Conservation (phyloP, 92 coral and sea anemone species). For the Micromussa lordhowensis region DNA sequence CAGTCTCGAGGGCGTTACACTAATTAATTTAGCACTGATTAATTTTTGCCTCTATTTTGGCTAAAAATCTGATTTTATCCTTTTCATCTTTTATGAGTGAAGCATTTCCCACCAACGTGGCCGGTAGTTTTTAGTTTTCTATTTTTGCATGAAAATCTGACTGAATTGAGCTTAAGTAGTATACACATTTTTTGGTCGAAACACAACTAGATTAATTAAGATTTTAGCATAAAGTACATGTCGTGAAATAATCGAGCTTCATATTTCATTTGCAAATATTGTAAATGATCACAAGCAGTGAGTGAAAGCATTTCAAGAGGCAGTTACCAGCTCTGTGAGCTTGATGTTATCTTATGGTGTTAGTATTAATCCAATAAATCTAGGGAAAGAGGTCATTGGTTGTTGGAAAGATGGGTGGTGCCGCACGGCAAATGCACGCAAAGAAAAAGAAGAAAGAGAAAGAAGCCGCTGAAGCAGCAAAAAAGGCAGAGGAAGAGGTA, state of each 20-base stretch:
- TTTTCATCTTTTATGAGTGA: background rate
- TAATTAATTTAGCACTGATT: too few relatives aligned
- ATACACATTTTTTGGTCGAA: background rate
- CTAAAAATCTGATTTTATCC: too few relatives aligned
- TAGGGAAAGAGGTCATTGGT: slow-evolving; percentile 93
- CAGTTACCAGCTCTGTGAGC: slow-evolving; percentile 14
- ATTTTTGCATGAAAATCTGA: background rate
- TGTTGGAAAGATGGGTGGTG: slow-evolving; percentile 97
- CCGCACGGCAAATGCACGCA: slow-evolving; percentile 84
- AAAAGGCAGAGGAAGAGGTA: slow-evolving; percentile 60
- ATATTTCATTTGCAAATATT: background rate
- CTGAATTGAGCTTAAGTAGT: background rate
- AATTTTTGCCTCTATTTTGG: too few relatives aligned
- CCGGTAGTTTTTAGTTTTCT: background rate
- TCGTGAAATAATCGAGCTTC: background rate
- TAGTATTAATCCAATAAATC: slow-evolving; percentile 90
- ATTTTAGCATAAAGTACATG: background rate
- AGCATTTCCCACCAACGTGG: background rate
- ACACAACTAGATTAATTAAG: background rate
- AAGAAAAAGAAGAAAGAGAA: slow-evolving; percentile 96
- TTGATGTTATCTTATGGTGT: slow-evolving; percentile 82
- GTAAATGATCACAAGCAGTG: background rate
- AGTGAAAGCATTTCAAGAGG: slow-evolving; percentile 39
- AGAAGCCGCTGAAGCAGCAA: slow-evolving; percentile 73
- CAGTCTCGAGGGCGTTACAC: too few relatives aligned